Evolutionary conservation across 1,140 invertebrate species (phyloP).

Genomic region (Streblospio benedicti): DNA sequence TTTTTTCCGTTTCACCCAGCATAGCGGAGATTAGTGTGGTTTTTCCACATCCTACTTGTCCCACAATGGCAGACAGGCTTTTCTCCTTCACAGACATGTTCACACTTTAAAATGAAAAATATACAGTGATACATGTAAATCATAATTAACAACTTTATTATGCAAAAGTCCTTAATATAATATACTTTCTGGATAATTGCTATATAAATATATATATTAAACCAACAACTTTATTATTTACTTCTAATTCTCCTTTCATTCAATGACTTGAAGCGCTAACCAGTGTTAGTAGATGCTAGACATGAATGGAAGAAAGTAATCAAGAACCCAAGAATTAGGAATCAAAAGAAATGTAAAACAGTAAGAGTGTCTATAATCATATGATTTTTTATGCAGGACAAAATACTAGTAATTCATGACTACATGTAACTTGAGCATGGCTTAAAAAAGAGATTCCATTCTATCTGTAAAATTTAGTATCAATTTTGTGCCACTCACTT

Average conservation of each 20-base stretch:
- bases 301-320: too few species aligned
- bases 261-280: too few species aligned
- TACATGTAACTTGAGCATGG: too few species aligned
- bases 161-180: not conserved
- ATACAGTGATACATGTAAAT: not conserved
- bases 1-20: conserved; percentile 50
- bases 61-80: conserved; percentile 48
- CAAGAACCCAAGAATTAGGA: not conserved
- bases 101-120: conserved; percentile 12
- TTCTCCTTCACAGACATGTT: conserved; percentile 27
- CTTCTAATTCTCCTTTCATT: too few species aligned
- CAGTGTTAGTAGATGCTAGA: too few species aligned
- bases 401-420: too few species aligned
- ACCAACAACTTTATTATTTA: too few species aligned
- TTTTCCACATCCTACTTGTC: conserved; percentile 55
- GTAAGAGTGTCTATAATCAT: not conserved
- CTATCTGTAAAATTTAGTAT: not conserved
- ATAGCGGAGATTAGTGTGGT: conserved; percentile 53
- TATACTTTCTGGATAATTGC: too few species aligned
- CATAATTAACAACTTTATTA: not conserved
- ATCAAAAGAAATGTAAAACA: not conserved
- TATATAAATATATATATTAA: not conserved
- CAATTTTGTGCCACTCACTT: conserved; percentile 28
- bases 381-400: too few species aligned
- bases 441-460: too few species aligned